Conservation (phyloP, 2,113 vertebrate genomes). For the Mesoclemmys tuberculata region DNA sequence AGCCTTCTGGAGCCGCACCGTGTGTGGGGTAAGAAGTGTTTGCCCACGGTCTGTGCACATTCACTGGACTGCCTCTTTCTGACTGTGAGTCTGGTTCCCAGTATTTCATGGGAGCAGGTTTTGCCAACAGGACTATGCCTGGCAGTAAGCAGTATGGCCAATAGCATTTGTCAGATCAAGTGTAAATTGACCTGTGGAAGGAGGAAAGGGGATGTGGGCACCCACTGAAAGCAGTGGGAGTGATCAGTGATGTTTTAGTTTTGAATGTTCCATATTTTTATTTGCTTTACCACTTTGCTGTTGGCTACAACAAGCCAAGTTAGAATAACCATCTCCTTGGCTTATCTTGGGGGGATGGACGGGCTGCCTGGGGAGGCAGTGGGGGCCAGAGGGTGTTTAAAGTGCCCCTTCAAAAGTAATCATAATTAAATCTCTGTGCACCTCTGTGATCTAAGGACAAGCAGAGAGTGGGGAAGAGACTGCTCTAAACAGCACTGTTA, state of each 20-base stretch:
- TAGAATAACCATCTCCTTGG: neutral
- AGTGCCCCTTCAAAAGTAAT: too few species aligned
- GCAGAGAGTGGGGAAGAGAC: neutral
- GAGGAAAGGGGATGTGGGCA: too few species aligned
- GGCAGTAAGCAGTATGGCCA: neutral
- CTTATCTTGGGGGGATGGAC: neutral
- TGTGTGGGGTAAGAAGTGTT: neutral
- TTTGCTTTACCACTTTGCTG: neutral
- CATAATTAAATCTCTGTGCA: too few species aligned
- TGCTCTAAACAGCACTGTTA: neutral
- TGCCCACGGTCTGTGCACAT: accelerated
- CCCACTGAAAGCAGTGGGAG: neutral
- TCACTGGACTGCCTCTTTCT: neutral
- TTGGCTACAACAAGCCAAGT: too few species aligned
- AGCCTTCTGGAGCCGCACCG: neutral
- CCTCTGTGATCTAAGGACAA: neutral
- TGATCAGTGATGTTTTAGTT: neutral
- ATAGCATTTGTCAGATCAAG: neutral
- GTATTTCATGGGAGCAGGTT: too few species aligned
- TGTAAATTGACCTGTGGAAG: neutral
- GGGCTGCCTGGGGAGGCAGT: too few species aligned
- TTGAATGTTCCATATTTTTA: neutral
- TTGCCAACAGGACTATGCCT: too few species aligned
- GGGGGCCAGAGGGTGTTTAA: too few species aligned
- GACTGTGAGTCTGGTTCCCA: neutral